Evolutionary conservation across 1,140 invertebrate genomes (phyloP).

Genomic region (Drosophila lini): DNA sequence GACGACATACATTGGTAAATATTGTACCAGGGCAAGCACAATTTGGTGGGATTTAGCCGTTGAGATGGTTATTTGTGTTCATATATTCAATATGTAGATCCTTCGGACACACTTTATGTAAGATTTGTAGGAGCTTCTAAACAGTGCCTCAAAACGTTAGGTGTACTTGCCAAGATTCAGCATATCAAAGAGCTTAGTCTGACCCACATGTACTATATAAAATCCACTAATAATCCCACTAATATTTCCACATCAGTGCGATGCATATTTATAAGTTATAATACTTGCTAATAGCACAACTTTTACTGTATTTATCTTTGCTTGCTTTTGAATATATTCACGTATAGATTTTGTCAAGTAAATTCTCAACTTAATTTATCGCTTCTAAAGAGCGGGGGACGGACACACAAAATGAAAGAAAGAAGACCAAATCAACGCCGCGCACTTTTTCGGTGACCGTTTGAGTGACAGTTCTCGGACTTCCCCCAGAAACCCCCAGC

Average conservation of each 20-base stretch:
- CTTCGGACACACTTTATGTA: neutral
- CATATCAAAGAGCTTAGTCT: slow-evolving; percentile 3
- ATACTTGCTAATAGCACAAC: slow-evolving; percentile 18
- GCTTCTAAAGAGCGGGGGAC: slow-evolving; percentile 30
- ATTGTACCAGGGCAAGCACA: neutral
- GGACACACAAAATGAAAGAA: slow-evolving; percentile 15
- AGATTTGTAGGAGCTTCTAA: neutral
- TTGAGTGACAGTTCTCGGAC: slow-evolving; percentile 61
- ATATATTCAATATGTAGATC: neutral
- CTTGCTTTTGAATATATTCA: neutral
- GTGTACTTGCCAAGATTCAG: neutral
- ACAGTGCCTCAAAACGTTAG: neutral
- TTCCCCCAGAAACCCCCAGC: slow-evolving; percentile 3
- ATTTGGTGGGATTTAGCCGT: neutral
- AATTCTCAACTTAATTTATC: slow-evolving; percentile 49
- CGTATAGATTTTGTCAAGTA: slow-evolving; percentile 16
- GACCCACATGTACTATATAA: neutral
- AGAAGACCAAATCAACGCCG: slow-evolving; percentile 51
- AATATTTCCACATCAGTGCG: slow-evolving; percentile 3
- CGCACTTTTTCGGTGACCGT: slow-evolving; percentile 42
- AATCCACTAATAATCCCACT: neutral
- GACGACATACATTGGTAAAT: slow-evolving; percentile 4
- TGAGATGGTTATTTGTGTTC: neutral
- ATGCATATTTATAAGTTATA: slow-evolving; percentile 4
- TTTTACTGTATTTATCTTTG: slow-evolving; percentile 9